A percentile compares a stretch with the other conserved stretches of the same genome.
phyloP scores from a whole-genome alignment of 1,140 invertebrate genomes.

The Apocrypta bakeri region DNA sequence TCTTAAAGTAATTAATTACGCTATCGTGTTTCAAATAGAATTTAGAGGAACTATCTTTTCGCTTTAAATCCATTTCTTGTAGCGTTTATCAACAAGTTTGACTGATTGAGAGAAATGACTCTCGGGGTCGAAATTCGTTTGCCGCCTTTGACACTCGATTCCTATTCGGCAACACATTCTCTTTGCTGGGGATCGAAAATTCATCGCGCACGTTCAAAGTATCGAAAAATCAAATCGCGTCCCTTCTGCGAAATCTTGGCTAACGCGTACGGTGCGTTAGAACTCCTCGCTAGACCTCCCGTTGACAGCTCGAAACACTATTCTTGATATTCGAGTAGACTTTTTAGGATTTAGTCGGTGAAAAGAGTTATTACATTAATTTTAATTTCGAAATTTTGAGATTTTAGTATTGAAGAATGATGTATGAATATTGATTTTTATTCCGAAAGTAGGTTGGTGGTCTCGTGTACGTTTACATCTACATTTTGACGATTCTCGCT shows the following conservation, averaged over 20 bases:
- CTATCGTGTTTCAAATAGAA: too few species aligned
- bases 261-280: not conserved
- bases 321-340: not conserved
- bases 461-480: too few species aligned
- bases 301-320: slow-evolving; percentile 12
- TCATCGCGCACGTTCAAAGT: not conserved
- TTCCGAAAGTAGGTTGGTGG: too few species aligned
- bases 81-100: not conserved
- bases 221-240: slow-evolving; percentile 23
- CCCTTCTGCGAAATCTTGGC: slow-evolving; percentile 19
- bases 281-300: slow-evolving; percentile 43
- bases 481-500: too few species aligned
- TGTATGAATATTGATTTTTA: too few species aligned
- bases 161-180: not conserved
- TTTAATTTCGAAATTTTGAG: too few species aligned
- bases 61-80: not conserved
- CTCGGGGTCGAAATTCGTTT: not conserved
- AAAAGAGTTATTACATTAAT: too few species aligned
- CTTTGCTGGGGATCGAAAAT: slow-evolving; percentile 40
- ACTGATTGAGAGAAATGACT: slow-evolving; percentile 25
- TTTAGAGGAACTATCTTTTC: too few species aligned
- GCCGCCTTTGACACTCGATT: slow-evolving; percentile 20
- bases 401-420: too few species aligned
- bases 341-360: slow-evolving; percentile 27
- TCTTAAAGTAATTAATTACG: too few species aligned